These are phyloP conservation scores for Panopea generosa DNA, from an alignment of 2,888 invertebrate genomes.

Conservation along the genomic window DNA sequence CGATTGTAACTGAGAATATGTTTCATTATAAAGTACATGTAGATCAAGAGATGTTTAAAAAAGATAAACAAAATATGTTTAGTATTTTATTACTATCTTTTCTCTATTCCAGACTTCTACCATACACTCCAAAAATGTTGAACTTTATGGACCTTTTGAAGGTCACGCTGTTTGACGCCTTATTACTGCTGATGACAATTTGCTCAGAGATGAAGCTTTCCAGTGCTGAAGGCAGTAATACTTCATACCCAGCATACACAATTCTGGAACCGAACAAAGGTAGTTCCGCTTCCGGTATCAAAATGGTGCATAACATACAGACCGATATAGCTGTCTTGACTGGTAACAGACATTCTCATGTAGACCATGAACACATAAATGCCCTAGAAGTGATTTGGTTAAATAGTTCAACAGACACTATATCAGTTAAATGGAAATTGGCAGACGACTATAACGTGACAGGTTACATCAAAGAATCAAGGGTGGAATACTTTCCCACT, in stretches of 20 bases:
- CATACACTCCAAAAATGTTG: conserved; percentile 7
- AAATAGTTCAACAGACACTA: conserved; percentile 49
- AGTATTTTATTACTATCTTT: background rate
- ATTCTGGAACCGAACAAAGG: conserved; percentile 6
- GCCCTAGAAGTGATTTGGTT: conserved; percentile 50
- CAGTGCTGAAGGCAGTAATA: background rate
- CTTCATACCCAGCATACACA: conserved; percentile 10
- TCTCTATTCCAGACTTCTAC: conserved; percentile 11
- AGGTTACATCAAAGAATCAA: conserved; percentile 38
- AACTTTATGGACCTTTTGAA: background rate
- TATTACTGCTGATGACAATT: conserved; percentile 19
- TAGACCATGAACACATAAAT: background rate
- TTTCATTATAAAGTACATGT: too few species aligned
- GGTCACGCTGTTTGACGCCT: conserved; percentile 12
- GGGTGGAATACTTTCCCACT: conserved; percentile 53
- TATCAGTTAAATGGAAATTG: conserved; percentile 47
- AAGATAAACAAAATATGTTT: too few species aligned
- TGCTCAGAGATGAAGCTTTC: conserved; percentile 7
- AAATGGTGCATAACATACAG: conserved; percentile 1
- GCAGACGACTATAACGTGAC: conserved; percentile 22
- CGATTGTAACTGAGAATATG: too few species aligned
- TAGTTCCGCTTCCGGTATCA: background rate
- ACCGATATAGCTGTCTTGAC: conserved; percentile 14
- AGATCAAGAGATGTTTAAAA: too few species aligned
- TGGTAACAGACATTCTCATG: conserved; percentile 1